Conservation (phyloP, 2,888 invertebrate species). For the Acanthococcus lagerstroemiae region DNA sequence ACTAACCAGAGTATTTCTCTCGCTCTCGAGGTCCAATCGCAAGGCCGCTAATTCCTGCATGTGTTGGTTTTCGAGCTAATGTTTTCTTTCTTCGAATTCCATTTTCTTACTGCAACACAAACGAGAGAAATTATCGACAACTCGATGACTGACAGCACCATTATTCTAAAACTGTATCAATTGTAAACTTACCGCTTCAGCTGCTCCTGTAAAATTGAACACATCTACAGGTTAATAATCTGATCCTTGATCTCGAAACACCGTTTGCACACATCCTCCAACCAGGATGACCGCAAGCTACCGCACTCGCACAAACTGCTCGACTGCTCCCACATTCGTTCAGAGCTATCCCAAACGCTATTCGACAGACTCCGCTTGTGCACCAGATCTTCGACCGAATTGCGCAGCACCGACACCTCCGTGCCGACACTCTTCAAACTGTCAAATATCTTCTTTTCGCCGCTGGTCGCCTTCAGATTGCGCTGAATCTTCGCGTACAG, state of each 20-base stretch:
- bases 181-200: slow-evolving; percentile 45
- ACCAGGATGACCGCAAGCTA: slow-evolving; percentile 36
- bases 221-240: slow-evolving; percentile 43
- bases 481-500: slow-evolving; percentile 37
- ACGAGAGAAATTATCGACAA: background rate
- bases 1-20: slow-evolving; percentile 37
- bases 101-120: slow-evolving; percentile 38
- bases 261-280: slow-evolving; percentile 49
- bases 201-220: slow-evolving; percentile 44
- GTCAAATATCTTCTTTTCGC: slow-evolving; percentile 36
- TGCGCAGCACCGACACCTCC: slow-evolving; percentile 35
- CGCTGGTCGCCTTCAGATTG: slow-evolving; percentile 34
- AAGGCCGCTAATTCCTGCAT: slow-evolving; percentile 37
- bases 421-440: slow-evolving; percentile 36
- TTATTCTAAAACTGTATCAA: background rate
- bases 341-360: slow-evolving; percentile 15
- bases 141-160: background rate
- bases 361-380: slow-evolving; percentile 30
- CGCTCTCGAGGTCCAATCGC: slow-evolving; percentile 37
- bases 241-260: slow-evolving; percentile 49
- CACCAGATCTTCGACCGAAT: slow-evolving; percentile 33
- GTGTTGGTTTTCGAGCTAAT: slow-evolving; percentile 42
- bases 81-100: slow-evolving; percentile 39
- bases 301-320: slow-evolving; percentile 28
- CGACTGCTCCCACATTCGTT: slow-evolving; percentile 21